These are phyloP conservation scores for Luffia ferchaultella DNA, from an alignment of 2,888 invertebrate species.

Conservation along the genomic window DNA sequence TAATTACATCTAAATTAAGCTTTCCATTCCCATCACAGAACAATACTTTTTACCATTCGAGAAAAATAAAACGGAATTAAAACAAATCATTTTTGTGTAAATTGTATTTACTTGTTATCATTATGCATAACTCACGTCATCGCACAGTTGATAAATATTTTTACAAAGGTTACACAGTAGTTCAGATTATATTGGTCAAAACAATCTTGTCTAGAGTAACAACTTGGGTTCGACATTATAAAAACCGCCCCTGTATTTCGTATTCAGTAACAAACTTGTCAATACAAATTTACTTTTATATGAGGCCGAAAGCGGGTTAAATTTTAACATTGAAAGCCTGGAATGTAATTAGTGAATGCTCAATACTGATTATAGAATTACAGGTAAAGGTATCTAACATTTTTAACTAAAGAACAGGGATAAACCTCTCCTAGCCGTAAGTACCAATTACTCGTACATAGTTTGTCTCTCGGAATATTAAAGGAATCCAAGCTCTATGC, in stretches of 20 bases:
- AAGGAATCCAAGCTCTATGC: constrained; percentile 34
- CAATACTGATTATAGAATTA: neutral
- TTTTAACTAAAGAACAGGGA: neutral
- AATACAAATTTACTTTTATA: constrained; percentile 12
- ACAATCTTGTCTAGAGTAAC: constrained; percentile 48
- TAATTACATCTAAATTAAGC: no score
- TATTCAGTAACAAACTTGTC: constrained; percentile 12
- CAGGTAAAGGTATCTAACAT: neutral
- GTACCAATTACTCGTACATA: neutral
- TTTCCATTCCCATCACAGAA: no score
- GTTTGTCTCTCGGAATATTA: neutral
- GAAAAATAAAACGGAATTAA: no score
- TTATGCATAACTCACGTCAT: constrained; percentile 50
- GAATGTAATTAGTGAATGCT: constrained; percentile 34
- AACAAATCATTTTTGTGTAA: constrained; percentile 31
- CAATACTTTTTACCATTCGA: no score
- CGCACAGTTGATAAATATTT: constrained; percentile 53
- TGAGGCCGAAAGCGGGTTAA: constrained; percentile 30
- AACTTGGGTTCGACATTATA: constrained; percentile 25
- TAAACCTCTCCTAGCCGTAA: neutral
- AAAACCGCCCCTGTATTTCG: constrained; percentile 16
- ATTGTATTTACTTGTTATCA: constrained; percentile 64
- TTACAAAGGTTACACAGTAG: constrained; percentile 59
- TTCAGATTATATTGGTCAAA: constrained; percentile 63
- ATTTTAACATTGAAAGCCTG: constrained; percentile 38